Percentiles rank a stretch among this genome's conserved stretches.
These are phyloP conservation scores for Percopsis transmontana DNA, from an alignment of 2,113 vertebrate species.

Conservation along the genomic window DNA sequence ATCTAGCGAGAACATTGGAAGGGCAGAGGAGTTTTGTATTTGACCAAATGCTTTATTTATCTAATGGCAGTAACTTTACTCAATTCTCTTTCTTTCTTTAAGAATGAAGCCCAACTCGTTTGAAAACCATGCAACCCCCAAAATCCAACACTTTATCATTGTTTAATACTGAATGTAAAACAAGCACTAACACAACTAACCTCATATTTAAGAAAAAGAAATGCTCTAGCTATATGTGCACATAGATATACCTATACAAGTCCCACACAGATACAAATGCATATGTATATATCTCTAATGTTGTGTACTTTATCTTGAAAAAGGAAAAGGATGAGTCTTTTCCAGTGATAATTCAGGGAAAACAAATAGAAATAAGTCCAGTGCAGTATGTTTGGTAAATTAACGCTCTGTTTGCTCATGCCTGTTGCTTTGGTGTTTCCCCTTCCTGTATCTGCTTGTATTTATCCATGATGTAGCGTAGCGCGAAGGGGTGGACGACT, in stretches of 20 bases:
- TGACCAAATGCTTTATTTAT: no score
- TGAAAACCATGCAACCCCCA: no score
- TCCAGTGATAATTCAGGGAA: slow-evolving; percentile 78
- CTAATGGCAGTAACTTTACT: no score
- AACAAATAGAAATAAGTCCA: slow-evolving; percentile 65
- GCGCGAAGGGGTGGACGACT: slow-evolving; percentile 47
- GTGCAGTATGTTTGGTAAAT: slow-evolving; percentile 66
- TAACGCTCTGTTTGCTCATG: slow-evolving; percentile 28
- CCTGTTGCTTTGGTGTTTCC: slow-evolving; percentile 54
- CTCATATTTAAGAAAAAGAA: slow-evolving; percentile 76
- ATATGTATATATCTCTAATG: slow-evolving; percentile 77
- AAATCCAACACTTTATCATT: slow-evolving; percentile 52
- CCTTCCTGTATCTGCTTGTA: slow-evolving; percentile 50
- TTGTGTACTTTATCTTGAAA: slow-evolving; percentile 71
- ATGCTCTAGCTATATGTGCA: slow-evolving; percentile 72
- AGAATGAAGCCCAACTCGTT: slow-evolving; percentile 22
- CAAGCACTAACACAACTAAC: slow-evolving; percentile 72
- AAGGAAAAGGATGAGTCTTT: slow-evolving; percentile 72
- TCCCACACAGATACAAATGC: slow-evolving; percentile 69
- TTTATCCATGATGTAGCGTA: slow-evolving; percentile 66
- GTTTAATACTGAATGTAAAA: slow-evolving; percentile 77
- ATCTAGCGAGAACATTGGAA: not conserved
- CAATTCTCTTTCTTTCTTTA: slow-evolving; percentile 7
- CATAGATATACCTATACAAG: slow-evolving; percentile 71
- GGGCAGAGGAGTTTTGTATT: no score